Evolutionary conservation across 1,140 invertebrate species (phyloP).

Genomic region (Sarcophaga peregrina): DNA sequence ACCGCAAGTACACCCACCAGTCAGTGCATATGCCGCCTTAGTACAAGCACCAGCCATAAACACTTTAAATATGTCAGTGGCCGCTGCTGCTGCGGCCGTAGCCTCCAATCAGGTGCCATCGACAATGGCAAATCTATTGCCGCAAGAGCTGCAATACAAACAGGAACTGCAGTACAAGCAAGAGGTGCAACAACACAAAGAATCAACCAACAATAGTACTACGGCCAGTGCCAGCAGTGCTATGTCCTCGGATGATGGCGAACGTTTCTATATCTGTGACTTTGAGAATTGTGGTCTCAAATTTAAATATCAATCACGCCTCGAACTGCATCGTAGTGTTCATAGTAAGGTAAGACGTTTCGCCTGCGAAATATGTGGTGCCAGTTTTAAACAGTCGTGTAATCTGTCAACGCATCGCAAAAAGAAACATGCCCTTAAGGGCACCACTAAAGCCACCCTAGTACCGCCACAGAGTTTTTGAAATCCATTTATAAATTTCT

Average conservation of each 20-base stretch:
- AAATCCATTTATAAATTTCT: conserved; percentile 39
- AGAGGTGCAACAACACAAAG: conserved; percentile 48
- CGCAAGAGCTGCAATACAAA: background rate
- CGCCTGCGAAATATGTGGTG: conserved; percentile 60
- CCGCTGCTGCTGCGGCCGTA: conserved; percentile 35
- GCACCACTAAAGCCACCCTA: conserved; percentile 47
- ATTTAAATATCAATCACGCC: conserved; percentile 63
- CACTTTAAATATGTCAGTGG: conserved; percentile 33
- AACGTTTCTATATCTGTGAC: conserved; percentile 63
- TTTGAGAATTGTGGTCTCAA: conserved; percentile 60
- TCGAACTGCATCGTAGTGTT: conserved; percentile 62
- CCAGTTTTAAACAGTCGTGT: conserved; percentile 63
- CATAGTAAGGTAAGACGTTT: conserved; percentile 63
- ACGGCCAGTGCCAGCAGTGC: conserved; percentile 63
- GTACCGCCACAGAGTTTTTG: conserved; percentile 44
- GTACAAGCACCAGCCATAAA: conserved; percentile 23
- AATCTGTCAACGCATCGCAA: conserved; percentile 63
- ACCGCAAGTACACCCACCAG: conserved; percentile 43
- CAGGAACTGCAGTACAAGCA: conserved; percentile 30
- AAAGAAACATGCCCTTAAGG: conserved; percentile 59
- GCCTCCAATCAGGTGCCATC: conserved; percentile 40
- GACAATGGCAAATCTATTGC: conserved; percentile 33
- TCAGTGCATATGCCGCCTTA: conserved; percentile 43
- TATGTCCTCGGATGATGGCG: conserved; percentile 61
- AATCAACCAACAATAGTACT: conserved; percentile 57